Base-by-base conservation (phyloP, 2,888 invertebrate genomes). In the Eurytoma adleriae region DNA sequence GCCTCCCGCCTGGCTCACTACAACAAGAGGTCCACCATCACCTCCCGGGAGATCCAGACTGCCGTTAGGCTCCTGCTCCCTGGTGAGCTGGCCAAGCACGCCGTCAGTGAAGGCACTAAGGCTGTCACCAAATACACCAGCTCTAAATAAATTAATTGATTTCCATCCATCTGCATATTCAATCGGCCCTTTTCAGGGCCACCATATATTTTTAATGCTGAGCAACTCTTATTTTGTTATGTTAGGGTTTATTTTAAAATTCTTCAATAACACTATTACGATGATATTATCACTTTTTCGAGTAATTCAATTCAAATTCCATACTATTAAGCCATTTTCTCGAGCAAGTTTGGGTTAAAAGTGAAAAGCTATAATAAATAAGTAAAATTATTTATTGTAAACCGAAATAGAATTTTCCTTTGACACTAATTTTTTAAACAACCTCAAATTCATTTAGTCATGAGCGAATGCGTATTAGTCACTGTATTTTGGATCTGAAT, bases 21-120 rank as follows among this genome's bases (percentile, higher is more conserved):
- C 83, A 85, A 81, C 82, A 84, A 85, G 88, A 92, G 93, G 66
- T 93, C 92, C 0, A 96, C 95, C 0, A 92, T 96, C 86, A 93
- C 93, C 0, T 94, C 93, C 82, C 91, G 94, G 75, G 95, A 96
- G 84, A 93, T 96, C 16, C 94, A 95, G 85, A 66, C 78, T 0
- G 95, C 95, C 0, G 93, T 95, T 0, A 92, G 93, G 61, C 91
- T 95, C 0, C 59, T 83, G 16, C 79, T 83, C 40, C 83, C 83
- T 27, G 84, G 84, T 50, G 83, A 84, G 64, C 79, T 83, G 24
- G 82, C 84, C 13, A 84, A 84, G 54, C 84, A 83, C 52, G 74
- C 73, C 14, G 73, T 73, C 4, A 52, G 52, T 10, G 73, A 79
- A n/a, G n/a, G n/a, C n/a, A n/a, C n/a, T n/a, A n/a, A n/a, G n/a